Evolutionary conservation across 2,113 vertebrate species (phyloP).

Genomic region (Pedionomus torquatus): DNA sequence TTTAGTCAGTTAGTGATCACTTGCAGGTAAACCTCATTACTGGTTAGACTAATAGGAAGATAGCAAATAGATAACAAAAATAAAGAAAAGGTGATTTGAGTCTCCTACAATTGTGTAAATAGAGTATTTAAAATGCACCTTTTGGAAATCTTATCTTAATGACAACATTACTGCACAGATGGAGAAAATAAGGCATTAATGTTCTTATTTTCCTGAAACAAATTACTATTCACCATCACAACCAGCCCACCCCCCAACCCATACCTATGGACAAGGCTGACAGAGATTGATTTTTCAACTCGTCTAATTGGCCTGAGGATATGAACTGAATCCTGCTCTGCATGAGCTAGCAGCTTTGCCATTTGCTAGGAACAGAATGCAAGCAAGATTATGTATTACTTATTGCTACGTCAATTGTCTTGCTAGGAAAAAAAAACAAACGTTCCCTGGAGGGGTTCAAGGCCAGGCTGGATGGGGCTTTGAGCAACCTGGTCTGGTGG

Average conservation of each 20-base stretch:
- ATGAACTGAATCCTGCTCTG: not conserved
- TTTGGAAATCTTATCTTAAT: not conserved
- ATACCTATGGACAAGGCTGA: not conserved
- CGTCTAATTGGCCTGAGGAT: not conserved
- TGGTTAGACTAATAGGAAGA: not conserved
- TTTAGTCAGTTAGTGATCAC: not conserved
- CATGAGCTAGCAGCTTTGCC: not conserved
- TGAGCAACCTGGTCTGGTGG: too few species aligned
- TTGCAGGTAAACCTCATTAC: not conserved
- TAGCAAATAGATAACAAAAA: not conserved
- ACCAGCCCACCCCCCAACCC: not conserved
- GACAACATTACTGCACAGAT: not conserved
- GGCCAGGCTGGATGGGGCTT: too few species aligned
- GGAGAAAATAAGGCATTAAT: not conserved
- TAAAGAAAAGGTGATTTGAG: not conserved
- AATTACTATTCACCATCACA: not conserved
- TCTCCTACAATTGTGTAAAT: not conserved
- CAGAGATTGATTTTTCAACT: not conserved
- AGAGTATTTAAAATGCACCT: not conserved
- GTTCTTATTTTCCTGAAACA: not conserved
- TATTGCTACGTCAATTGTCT: not conserved
- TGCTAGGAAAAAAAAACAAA: not conserved
- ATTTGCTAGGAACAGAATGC: not conserved
- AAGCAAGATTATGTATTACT: not conserved
- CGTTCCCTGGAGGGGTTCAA: too few species aligned